A percentile compares a stretch with the other conserved stretches of the same genome.
phyloP scores from a whole-genome alignment of 1,140 invertebrate species.

The Panagrolaimus sp. region DNA sequence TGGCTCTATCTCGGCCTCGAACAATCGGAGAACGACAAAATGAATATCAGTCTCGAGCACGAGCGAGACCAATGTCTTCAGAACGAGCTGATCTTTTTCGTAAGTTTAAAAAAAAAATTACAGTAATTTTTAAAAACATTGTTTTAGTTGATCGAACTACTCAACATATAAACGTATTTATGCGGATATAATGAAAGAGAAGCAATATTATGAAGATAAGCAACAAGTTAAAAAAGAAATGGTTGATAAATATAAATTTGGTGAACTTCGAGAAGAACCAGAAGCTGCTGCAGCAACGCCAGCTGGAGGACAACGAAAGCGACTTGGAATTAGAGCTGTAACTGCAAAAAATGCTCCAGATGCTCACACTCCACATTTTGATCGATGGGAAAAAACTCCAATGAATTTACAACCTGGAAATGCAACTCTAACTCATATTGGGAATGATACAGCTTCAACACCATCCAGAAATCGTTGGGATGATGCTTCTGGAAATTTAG shows the following conservation, averaged over 20 bases:
- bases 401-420: conserved; percentile 77
- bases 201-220: conserved; percentile 81
- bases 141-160: conserved; percentile 97
- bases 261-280: conserved; percentile 70
- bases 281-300: conserved; percentile 18
- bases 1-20: conserved; percentile 79
- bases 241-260: conserved; percentile 84
- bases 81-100: conserved; percentile 93
- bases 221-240: conserved; percentile 80
- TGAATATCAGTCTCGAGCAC: conserved; percentile 82
- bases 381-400: conserved; percentile 95
- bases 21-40: conserved; percentile 91
- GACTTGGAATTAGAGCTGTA: conserved; percentile 28
- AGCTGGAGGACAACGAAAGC: conserved; percentile 15
- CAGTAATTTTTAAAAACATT: too few species aligned
- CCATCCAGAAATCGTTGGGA: conserved; percentile 87
- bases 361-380: conserved; percentile 70
- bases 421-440: conserved; percentile 70
- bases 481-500: conserved; percentile 88
- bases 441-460: conserved; percentile 74
- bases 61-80: conserved; percentile 80
- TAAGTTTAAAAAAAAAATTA: conserved; percentile 68
- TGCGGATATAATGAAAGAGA: conserved; percentile 93
- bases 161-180: conserved; percentile 84
- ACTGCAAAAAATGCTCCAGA: conserved; percentile 3